phyloP scores from a whole-genome alignment of 2,797 vertebrate species.

The Champsocephalus esox region DNA sequence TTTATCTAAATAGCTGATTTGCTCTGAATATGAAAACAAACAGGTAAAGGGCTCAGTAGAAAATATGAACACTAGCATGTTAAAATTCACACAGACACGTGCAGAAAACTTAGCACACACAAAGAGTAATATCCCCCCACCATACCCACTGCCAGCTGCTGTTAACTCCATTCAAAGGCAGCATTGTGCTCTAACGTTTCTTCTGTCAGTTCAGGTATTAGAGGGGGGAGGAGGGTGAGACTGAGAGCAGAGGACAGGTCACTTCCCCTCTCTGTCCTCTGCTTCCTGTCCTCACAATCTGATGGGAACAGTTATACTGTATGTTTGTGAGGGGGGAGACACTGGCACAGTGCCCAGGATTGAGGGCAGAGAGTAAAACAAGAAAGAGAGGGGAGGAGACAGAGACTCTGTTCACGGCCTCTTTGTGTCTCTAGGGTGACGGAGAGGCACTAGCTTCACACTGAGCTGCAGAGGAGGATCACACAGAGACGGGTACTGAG shows the following conservation, averaged over 20 bases:
- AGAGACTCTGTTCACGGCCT: constrained; percentile 43
- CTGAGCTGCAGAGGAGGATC: constrained; percentile 32
- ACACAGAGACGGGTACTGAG: constrained; percentile 32
- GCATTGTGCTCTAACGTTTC: constrained; percentile 23
- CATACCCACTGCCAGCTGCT: background rate
- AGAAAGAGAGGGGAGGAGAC: constrained; percentile 1
- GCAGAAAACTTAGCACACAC: background rate
- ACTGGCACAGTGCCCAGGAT: constrained; percentile 37
- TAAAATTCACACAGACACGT: background rate
- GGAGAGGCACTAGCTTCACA: constrained; percentile 48
- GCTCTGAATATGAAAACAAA: no score
- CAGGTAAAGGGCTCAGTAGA: background rate
- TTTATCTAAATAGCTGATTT: background rate
- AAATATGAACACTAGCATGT: background rate
- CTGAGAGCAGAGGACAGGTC: constrained; percentile 52
- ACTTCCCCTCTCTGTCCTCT: constrained; percentile 64
- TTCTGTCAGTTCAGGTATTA: constrained; percentile 45
- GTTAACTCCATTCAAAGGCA: constrained; percentile 28
- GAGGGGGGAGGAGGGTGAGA: constrained; percentile 35
- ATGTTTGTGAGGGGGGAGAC: constrained; percentile 1
- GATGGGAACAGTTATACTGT: constrained; percentile 43
- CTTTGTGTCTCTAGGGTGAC: constrained; percentile 58
- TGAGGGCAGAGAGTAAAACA: constrained; percentile 27
- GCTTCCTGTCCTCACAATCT: constrained; percentile 58
- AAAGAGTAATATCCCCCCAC: background rate